Percentiles rank a stretch among this genome's conserved stretches.
Evolutionary conservation across 92 coral and sea anemone species (phyloP).

Genomic region (Phymanthus crucifer): DNA sequence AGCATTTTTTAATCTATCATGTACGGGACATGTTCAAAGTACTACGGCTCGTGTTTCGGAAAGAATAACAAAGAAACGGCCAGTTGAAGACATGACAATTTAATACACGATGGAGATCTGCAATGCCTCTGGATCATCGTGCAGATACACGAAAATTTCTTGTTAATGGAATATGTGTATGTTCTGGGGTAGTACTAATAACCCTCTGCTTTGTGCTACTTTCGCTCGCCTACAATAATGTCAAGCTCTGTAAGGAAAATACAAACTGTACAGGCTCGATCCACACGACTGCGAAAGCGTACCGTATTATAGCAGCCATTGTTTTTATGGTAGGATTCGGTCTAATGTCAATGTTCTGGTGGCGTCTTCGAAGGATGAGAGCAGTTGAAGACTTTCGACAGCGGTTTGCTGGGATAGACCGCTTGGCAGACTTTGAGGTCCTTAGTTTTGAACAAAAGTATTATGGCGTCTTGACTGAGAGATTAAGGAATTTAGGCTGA

Average conservation of each 20-base stretch:
- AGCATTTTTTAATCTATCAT: too few relatives aligned
- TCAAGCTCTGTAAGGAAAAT: constrained; percentile 31
- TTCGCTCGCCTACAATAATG: constrained; percentile 37
- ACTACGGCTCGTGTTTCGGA: neutral
- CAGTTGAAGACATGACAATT: neutral
- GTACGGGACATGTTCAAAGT: too few relatives aligned
- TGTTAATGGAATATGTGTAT: constrained; percentile 29
- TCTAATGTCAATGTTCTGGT: constrained; percentile 42
- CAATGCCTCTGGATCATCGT: constrained; percentile 10
- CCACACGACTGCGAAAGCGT: constrained; percentile 28
- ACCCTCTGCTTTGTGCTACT: constrained; percentile 36
- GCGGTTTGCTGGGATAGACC: constrained; percentile 15
- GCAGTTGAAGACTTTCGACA: constrained; percentile 17
- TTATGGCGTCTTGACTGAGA: neutral
- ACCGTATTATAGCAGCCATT: constrained; percentile 26
- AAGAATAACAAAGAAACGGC: neutral
- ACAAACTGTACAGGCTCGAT: constrained; percentile 19
- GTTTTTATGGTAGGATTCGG: constrained; percentile 42
- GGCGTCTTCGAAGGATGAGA: constrained; percentile 19
- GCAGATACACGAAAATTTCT: constrained; percentile 3
- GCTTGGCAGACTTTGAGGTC: constrained; percentile 1
- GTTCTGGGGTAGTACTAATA: constrained; percentile 25
- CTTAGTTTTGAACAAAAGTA: neutral
- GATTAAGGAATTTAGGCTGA: constrained; percentile 8
- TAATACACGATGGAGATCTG: neutral